Percentiles rank a stretch among this genome's conserved stretches.
These are phyloP conservation scores for Spongia lamella DNA, from an alignment of 37 sponge, comb jelly and placozoan genomes.

Conservation along the genomic window DNA sequence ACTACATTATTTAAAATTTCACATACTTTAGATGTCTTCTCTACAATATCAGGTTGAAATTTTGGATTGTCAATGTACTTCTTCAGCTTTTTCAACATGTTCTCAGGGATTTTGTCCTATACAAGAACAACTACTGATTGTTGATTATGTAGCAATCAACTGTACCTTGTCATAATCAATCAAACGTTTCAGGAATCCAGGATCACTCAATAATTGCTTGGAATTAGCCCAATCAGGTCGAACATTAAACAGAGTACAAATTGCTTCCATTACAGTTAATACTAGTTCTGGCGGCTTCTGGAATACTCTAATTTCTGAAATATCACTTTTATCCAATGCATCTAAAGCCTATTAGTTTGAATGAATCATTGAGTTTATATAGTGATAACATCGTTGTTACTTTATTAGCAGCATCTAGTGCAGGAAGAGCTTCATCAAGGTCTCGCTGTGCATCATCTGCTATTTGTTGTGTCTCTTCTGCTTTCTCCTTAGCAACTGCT, in stretches of 20 bases:
- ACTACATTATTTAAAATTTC: neutral
- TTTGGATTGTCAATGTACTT: constrained; percentile 98
- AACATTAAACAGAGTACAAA: constrained; percentile 84
- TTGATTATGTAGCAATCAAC: neutral
- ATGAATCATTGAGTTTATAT: neutral
- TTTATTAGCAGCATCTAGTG: constrained; percentile 92
- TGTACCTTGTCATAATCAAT: constrained; percentile 92
- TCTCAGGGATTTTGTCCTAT: constrained; percentile 92
- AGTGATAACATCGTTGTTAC: constrained; percentile 14
- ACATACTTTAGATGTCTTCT: constrained; percentile 81
- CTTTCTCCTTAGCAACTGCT: constrained; percentile 90
- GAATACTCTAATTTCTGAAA: constrained; percentile 95
- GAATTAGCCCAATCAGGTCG: constrained; percentile 95
- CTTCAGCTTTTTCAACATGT: constrained; percentile 89
- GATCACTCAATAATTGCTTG: constrained; percentile 85
- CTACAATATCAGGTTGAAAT: constrained; percentile 90
- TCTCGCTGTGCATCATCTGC: constrained; percentile 96
- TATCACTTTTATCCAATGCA: constrained; percentile 96
- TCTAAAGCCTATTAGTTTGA: constrained; percentile 65
- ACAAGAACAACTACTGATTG: neutral
- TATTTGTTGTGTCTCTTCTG: constrained; percentile 92
- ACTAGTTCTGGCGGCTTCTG: constrained; percentile 96
- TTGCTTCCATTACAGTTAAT: constrained; percentile 93
- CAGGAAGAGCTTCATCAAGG: constrained; percentile 95
- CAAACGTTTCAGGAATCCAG: constrained; percentile 84